Base-by-base conservation (phyloP, 2,113 vertebrate species). In the Seriola aureovittata region DNA sequence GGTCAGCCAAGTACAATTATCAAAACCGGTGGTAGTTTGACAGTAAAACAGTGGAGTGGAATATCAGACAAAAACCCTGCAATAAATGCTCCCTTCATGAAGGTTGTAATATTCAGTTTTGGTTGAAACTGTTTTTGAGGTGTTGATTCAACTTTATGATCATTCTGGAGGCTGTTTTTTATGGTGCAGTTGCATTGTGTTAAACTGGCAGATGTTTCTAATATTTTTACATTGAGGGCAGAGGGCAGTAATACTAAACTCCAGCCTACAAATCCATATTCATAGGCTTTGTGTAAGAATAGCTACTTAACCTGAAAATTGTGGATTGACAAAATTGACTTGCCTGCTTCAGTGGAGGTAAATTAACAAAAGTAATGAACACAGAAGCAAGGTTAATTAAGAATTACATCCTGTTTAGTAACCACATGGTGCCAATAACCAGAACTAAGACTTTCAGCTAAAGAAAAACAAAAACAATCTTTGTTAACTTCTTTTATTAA, bases 401-500 rank as follows among this genome's bases (percentile, higher is more conserved):
- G 32, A 48, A 25, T 16, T 8, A 8, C 12, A 48, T 34, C 17
- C 1, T 60, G 2, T 63, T 74, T 23, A 21, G 12, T 75, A 55
- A 75, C 4, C 9, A 75, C 9, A 6, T 16, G 29, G 25, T 38
- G 34, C 4, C 19, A 66, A 16, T 38, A 21, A 44, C 17, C 25
- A 29, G n/a, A 19, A 25, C 8, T 14, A 9, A 46, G 29, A 23
- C 17, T 10, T 12, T 50, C 23, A 34, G 29, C 11, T 2, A 66
- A 73, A 70, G 1, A 44, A 75, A 71, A 46, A 59, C 10, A 62
- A 29, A 65, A 11, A 40, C 1, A 62, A 50, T 59, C 60, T 55
- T 71, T 50, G 64, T 89, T 78, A 78, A 76, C 64, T 85, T 84
- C 59, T 91, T 93, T 94, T 92, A 94, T 93, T 93, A 78, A 81